Base-by-base conservation (phyloP, 2,797 vertebrate species). In the Amphiprion clarkii region DNA sequence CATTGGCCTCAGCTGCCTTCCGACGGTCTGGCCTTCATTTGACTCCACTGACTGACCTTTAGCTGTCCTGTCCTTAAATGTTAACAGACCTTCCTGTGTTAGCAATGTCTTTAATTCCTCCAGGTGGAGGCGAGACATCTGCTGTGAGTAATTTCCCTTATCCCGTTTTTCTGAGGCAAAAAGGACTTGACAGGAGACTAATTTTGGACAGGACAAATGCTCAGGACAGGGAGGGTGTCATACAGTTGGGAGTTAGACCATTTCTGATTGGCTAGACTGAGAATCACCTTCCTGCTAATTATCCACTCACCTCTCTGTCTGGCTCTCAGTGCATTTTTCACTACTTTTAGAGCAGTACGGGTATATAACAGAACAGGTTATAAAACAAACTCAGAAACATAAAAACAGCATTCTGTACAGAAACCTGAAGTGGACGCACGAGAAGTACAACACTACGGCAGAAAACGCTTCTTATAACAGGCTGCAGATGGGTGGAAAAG, bases 311-410 rank as follows among this genome's bases (percentile, higher is more conserved):
- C 49, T 83, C 39, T 66, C 66, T 57, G 27, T 70, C 76, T 80
- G 74, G 64, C 82, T 90, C 82, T 90, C 78, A 89, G 89, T 93
- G 92, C 90, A 90, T 88, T 88, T 84, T 81, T 82, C 72, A 72
- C 81, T 82, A 81, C 75, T 79, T 81, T 82, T 71, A 77, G 83
- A 90, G 88, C 79, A 85, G 79, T 36, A 36, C 33, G 33, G 33
- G 33, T 36, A 36, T 36, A 9, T 36, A 79, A 70, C 52, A 27
- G 69, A 88, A 87, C 79, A 75, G 23, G 87, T 77, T 29, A 59
- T 29, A 59, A 74, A 83, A 78, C 29, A 49, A 84, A 48, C 16
- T 4, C 33, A 11, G 66, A 67, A 27, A 23, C 60, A 74, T 65
- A 6, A 40, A 73, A 65, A 73, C 5, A 0, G 3, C 33, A 60